Evolutionary conservation across 2,113 vertebrate genomes (phyloP).

Genomic region (Sebastes schlegelii): DNA sequence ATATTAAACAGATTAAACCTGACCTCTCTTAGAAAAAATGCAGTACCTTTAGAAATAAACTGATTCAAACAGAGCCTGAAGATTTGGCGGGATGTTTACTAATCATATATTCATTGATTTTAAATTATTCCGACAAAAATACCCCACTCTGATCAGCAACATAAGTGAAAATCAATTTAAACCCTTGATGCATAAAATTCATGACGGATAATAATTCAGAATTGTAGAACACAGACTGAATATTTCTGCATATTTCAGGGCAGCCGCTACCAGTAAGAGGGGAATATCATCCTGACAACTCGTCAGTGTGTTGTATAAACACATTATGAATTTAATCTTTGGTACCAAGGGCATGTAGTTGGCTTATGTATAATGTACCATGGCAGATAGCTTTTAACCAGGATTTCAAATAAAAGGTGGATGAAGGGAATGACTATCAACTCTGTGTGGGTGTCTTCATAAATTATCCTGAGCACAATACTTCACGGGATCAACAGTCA

Average conservation of each 20-base stretch:
- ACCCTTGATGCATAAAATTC: constrained; percentile 61
- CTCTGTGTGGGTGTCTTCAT: constrained; percentile 83
- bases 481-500: constrained; percentile 78
- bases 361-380: constrained; percentile 79
- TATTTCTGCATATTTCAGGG: constrained; percentile 72
- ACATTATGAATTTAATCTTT: constrained; percentile 75
- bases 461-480: constrained; percentile 79
- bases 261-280: constrained; percentile 41
- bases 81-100: constrained; percentile 60
- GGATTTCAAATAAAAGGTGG: constrained; percentile 81
- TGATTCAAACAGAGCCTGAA: constrained; percentile 33
- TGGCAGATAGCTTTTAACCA: constrained; percentile 80
- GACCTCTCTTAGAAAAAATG: constrained; percentile 19
- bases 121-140: constrained; percentile 58
- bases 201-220: constrained; percentile 66
- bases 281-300: constrained; percentile 74
- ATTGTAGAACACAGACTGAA: constrained; percentile 60
- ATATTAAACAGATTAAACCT: constrained; percentile 11
- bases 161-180: constrained; percentile 72
- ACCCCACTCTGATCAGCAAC: constrained; percentile 59
- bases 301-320: constrained; percentile 74
- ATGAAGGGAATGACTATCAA: constrained; percentile 79
- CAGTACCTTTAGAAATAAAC: constrained; percentile 31
- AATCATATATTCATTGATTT: constrained; percentile 74
- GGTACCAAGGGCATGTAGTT: constrained; percentile 73